phyloP scores from a whole-genome alignment of 1,140 invertebrate genomes.

The Aphelinus certus region DNA sequence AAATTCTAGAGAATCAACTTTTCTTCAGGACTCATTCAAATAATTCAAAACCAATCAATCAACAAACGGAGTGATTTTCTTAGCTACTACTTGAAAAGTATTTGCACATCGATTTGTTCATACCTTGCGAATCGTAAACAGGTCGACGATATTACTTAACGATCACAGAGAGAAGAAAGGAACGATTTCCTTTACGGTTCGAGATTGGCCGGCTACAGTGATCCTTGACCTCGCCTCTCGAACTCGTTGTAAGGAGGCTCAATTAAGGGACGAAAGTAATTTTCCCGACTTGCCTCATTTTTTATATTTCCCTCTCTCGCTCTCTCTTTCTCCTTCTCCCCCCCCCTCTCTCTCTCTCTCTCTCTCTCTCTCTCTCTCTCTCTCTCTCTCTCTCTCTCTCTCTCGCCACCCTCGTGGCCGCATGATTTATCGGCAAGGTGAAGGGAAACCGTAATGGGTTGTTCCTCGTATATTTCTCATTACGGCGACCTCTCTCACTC shows the following conservation, averaged over 20 bases:
- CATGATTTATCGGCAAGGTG: conserved; percentile 10
- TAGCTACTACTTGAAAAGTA: too few relatives aligned
- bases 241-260: neutral
- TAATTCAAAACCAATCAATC: too few relatives aligned
- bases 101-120: too few relatives aligned
- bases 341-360: too few relatives aligned
- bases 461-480: conserved; percentile 33
- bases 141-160: too few relatives aligned
- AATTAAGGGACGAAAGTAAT: conserved; percentile 30
- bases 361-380: too few relatives aligned
- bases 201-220: neutral
- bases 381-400: neutral
- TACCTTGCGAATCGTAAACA: too few relatives aligned
- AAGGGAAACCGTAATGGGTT: conserved; percentile 8
- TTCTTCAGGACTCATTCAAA: too few relatives aligned
- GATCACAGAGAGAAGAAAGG: neutral
- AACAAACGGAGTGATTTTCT: too few relatives aligned
- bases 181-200: neutral
- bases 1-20: too few relatives aligned
- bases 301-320: neutral
- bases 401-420: neutral
- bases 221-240: neutral
- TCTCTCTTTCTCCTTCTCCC: neutral
- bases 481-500: conserved; percentile 26
- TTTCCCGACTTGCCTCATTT: conserved; percentile 6